Evolutionary conservation across 1,140 invertebrate species (phyloP), one percentile per base, ranked within the genome.

Genomic region (Drosophila tsacasi): DNA sequence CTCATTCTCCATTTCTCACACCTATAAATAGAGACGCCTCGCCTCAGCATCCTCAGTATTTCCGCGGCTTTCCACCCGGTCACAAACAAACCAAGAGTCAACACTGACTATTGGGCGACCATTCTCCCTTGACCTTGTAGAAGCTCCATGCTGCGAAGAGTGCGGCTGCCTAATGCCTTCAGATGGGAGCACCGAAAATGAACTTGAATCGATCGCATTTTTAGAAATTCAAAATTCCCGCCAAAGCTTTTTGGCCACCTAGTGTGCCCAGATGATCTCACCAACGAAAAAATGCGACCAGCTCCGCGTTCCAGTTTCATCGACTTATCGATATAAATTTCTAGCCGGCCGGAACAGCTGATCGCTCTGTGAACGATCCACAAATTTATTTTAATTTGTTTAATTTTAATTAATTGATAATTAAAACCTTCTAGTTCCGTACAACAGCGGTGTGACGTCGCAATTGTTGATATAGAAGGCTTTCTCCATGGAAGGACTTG

Each of bases 291-390:
- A 10, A 8, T 37, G 15, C 15, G 13, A 15, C 52, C 54, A 39
- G 4, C 6, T 17, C 5, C 3, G 19, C 15, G 5, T 23, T 3
- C 6, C 15, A 12, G 12, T 2, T 6, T 57, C 0, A 25, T 57
- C 54, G 35, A 55, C 37, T 4, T 23, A 37, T 55, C 52, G 52
- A 55, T 55, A 37, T 37, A 23, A 35, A 10, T 55, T 37, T 55
- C 2, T 13, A 4, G 21, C 54, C 35, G 35, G 35, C 35, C 9
- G 19, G 1, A 57, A 39, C 54, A 57, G 54, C 54, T 57, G 54
- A 25, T 39, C 21, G 54, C 15, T 12, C 8, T 23, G 4, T 17
- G 37, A 55, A 37, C 19, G 21, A 21, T 23, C 52, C 19, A 12
- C 9, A 6, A 23, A 37, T 25, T 2, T 37, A 15, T 5, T 32